These are phyloP conservation scores for Drosophila aldrichi DNA, from an alignment of 2,888 invertebrate species.

Conservation along the genomic window DNA sequence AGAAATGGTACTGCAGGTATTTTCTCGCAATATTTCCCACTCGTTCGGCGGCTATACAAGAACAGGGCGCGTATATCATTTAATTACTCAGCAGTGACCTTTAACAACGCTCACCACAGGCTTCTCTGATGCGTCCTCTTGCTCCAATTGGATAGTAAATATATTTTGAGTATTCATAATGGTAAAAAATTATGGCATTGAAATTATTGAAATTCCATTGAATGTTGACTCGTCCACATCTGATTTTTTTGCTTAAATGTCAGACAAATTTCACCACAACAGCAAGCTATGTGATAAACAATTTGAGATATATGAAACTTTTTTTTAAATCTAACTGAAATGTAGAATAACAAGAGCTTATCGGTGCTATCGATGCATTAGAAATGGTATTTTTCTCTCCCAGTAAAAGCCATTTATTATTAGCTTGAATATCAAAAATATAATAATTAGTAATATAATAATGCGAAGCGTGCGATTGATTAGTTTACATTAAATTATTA, in stretches of 20 bases:
- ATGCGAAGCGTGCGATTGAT: no score
- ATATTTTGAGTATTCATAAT: constrained; percentile 40
- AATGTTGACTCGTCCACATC: constrained; percentile 9
- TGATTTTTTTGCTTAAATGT: neutral
- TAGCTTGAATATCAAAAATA: no score
- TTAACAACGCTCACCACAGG: constrained; percentile 17
- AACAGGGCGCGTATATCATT: neutral
- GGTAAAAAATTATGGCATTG: constrained; percentile 4
- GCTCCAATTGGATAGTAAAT: constrained; percentile 36
- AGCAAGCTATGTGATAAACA: neutral
- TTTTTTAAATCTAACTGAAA: neutral
- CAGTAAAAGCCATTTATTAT: no score
- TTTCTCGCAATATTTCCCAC: constrained; percentile 27
- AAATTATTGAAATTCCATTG: neutral
- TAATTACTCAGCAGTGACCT: neutral
- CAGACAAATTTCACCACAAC: neutral
- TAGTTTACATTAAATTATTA: neutral
- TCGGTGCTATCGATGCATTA: neutral
- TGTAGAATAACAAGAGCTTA: neutral
- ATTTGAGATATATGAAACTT: neutral
- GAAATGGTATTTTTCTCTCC: neutral
- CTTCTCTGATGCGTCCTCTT: constrained; percentile 20
- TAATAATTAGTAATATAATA: no score
- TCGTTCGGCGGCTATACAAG: constrained; percentile 20
- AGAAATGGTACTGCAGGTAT: constrained; percentile 22